Evolutionary conservation across 92 coral and sea anemone species (phyloP).

Genomic region (Paragorgia papillata): DNA sequence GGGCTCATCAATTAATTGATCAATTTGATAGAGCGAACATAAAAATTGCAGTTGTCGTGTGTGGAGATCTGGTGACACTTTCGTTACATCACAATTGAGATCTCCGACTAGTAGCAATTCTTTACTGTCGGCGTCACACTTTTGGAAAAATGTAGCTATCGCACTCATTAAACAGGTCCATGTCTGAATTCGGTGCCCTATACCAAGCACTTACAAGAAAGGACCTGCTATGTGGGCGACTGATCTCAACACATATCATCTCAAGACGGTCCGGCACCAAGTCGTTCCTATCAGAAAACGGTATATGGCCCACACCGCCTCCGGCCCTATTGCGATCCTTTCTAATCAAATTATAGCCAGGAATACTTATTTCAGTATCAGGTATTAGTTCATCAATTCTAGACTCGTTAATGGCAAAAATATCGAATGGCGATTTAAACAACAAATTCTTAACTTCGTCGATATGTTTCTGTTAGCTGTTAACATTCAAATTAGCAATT

Average conservation of each 20-base stretch:
- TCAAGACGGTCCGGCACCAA: conserved; percentile 22
- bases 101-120: conserved; percentile 49
- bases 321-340: too few relatives aligned
- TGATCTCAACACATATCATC: conserved; percentile 40
- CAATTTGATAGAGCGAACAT: conserved; percentile 39
- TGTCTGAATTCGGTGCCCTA: conserved; percentile 55
- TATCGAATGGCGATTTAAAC: too few relatives aligned
- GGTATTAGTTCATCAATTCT: too few relatives aligned
- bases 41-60: conserved; percentile 39
- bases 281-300: conserved; percentile 13
- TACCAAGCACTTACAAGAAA: conserved; percentile 49
- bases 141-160: conserved; percentile 36
- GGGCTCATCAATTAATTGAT: conserved; percentile 53
- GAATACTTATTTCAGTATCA: too few relatives aligned
- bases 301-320: conserved; percentile 6
- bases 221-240: conserved; percentile 35
- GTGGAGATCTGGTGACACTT: conserved; percentile 31
- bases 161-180: conserved; percentile 37
- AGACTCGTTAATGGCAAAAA: too few relatives aligned
- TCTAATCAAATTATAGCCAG: too few relatives aligned
- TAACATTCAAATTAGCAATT: too few relatives aligned
- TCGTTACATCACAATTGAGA: conserved; percentile 41
- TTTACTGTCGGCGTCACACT: conserved; percentile 45
- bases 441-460: too few relatives aligned
- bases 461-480: too few relatives aligned